Conservation (phyloP, 2,113 vertebrate species). For the Hydrochoerus hydrochaeris region DNA sequence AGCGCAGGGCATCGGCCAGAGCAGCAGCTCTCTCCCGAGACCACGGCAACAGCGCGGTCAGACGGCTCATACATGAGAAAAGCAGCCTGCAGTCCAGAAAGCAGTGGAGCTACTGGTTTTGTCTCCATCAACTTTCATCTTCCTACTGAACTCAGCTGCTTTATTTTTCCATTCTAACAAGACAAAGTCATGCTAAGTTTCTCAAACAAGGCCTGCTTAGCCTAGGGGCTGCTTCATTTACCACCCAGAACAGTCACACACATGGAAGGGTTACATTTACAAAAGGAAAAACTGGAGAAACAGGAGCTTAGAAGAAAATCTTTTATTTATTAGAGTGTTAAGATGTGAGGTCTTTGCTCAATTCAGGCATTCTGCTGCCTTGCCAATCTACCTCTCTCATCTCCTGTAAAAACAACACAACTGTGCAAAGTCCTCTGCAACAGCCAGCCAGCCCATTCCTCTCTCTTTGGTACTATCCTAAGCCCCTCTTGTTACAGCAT, state of each 20-base stretch:
- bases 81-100: background rate
- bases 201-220: background rate
- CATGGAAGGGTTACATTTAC: background rate
- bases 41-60: background rate
- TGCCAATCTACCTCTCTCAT: background rate
- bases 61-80: background rate
- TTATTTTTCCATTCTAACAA: background rate
- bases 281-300: background rate
- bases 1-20: background rate
- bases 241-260: background rate
- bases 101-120: background rate
- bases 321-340: constrained; percentile 32
- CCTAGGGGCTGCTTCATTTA: background rate
- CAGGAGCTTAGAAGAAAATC: background rate
- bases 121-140: background rate
- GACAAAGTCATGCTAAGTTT: too few species aligned
- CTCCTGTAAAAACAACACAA: background rate
- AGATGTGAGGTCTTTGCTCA: background rate
- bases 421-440: background rate
- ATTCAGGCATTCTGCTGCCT: background rate
- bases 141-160: background rate
- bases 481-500: background rate
- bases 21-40: background rate
- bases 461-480: background rate
- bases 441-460: background rate